Evolutionary conservation across 2,888 invertebrate genomes (phyloP).

Genomic region (Tenodera sinensis): DNA sequence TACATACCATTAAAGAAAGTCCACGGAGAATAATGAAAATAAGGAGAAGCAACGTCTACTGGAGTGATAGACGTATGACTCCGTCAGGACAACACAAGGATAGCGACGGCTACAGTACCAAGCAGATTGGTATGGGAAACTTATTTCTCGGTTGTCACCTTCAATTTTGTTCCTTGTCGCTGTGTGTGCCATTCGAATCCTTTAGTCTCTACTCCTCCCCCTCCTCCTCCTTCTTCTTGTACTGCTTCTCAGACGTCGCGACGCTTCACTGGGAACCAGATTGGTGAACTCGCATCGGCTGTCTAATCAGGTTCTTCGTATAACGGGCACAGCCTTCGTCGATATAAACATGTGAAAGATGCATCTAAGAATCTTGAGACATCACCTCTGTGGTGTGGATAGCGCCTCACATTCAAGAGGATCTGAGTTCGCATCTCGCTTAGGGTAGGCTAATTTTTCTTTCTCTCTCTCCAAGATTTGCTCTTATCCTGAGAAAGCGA

Average conservation of each 20-base stretch:
- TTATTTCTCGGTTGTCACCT: conserved; percentile 32
- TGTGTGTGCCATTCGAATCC: conserved; percentile 13
- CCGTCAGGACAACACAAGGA: neutral
- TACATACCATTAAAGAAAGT: neutral
- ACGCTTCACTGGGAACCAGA: conserved; percentile 7
- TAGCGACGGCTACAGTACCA: neutral
- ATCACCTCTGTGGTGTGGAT: too few species aligned
- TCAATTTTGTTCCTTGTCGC: conserved; percentile 23
- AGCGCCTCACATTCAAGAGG: too few species aligned
- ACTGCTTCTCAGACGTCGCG: neutral
- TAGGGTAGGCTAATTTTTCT: too few species aligned
- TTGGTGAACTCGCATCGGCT: neutral
- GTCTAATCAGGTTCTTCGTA: neutral
- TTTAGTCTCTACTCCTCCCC: neutral
- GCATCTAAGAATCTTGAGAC: too few species aligned
- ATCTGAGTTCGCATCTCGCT: too few species aligned
- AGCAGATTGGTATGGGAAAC: conserved; percentile 5
- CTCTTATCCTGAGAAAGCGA: too few species aligned
- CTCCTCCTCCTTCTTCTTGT: neutral
- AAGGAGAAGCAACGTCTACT: neutral
- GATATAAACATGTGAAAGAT: neutral
- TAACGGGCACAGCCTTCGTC: neutral
- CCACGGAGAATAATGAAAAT: neutral
- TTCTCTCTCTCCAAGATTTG: too few species aligned
- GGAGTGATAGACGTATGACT: neutral